phyloP scores from a whole-genome alignment of 2,797 vertebrate genomes.

The Balearica regulorum region DNA sequence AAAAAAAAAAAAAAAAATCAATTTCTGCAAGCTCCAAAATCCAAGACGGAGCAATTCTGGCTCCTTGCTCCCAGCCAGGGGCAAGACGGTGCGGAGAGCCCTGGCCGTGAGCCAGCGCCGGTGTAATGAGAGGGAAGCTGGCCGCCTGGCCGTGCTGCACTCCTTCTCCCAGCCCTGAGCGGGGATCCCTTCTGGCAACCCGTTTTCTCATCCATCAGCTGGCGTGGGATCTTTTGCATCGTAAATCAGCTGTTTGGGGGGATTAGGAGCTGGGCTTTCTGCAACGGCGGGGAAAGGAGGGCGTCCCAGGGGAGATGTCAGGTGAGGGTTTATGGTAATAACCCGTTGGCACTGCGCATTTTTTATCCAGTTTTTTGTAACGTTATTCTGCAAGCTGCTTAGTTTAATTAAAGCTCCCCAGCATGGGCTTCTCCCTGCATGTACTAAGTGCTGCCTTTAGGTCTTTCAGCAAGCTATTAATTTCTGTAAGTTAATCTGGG shows the following conservation, averaged over 20 bases:
- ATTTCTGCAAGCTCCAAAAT: background rate
- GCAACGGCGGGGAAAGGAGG: background rate
- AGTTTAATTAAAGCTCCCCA: slow-evolving; percentile 33
- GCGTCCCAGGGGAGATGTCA: background rate
- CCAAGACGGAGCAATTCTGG: background rate
- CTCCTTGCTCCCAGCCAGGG: background rate
- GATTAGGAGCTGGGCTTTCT: background rate
- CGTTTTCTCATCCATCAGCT: background rate
- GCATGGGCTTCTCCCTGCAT: background rate
- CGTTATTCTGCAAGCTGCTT: background rate
- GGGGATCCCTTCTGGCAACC: background rate
- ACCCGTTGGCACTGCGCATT: accelerated
- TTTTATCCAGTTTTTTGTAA: background rate
- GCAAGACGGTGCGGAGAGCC: background rate
- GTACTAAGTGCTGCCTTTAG: background rate
- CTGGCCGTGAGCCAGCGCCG: background rate
- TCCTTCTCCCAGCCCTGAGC: background rate
- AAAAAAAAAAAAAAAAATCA: background rate
- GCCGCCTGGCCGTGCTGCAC: accelerated
- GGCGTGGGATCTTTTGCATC: background rate
- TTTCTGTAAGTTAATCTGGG: background rate
- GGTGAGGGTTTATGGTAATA: background rate
- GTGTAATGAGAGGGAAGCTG: background rate
- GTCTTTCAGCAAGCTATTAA: background rate
- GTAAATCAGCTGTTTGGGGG: background rate